phyloP scores from a whole-genome alignment of 2,113 vertebrate species.

The Amphiprion ocellaris region DNA sequence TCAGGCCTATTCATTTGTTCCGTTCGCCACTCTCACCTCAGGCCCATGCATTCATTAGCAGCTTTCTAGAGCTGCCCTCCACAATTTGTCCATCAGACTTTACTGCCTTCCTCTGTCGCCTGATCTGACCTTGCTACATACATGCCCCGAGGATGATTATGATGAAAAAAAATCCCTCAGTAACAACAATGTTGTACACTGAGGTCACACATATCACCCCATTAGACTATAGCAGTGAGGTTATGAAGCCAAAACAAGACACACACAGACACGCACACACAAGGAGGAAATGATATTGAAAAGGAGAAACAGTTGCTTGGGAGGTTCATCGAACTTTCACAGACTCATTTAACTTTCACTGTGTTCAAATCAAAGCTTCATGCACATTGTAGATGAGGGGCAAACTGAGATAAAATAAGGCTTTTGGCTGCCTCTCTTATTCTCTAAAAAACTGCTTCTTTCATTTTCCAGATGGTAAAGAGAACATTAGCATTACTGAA shows the following conservation, averaged over 20 bases:
- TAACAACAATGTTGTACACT: background rate
- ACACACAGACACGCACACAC: background rate
- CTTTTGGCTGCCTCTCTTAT: too few relatives aligned
- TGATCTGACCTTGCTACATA: background rate
- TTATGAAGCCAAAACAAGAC: background rate
- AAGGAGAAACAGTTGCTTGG: background rate
- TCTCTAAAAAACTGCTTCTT: background rate
- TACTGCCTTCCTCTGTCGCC: background rate
- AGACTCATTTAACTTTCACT: background rate
- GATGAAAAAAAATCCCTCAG: background rate
- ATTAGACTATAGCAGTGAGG: background rate
- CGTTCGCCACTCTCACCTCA: background rate
- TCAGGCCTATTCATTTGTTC: background rate
- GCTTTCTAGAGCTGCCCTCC: background rate
- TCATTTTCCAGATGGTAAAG: background rate
- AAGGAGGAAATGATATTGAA: background rate
- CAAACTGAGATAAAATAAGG: too few relatives aligned
- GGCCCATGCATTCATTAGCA: background rate
- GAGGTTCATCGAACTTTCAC: background rate
- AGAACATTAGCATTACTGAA: background rate
- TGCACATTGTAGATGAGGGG: background rate
- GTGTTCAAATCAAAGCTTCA: background rate
- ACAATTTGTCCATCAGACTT: conserved; percentile 1
- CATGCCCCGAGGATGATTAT: background rate
- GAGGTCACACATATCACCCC: background rate